These are phyloP conservation scores for Chaetodon trifascialis DNA, from an alignment of 2,113 vertebrate genomes.

Conservation along the genomic window DNA sequence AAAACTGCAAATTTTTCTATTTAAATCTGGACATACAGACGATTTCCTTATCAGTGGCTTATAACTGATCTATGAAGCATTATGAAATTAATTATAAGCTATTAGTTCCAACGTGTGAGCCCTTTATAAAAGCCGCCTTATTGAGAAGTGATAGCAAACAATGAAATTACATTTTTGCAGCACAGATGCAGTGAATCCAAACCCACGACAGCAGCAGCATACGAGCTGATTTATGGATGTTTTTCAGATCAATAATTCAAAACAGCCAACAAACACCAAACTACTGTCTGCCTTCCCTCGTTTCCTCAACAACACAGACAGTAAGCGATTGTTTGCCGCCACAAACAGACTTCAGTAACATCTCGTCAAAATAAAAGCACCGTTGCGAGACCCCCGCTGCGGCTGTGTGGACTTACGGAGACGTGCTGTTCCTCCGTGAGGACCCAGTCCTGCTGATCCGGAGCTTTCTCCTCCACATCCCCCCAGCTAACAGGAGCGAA, in stretches of 20 bases:
- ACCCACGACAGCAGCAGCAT: not conserved
- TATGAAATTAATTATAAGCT: not conserved
- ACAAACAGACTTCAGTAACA: not conserved
- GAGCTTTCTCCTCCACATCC: constrained; percentile 81
- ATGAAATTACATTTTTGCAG: not conserved
- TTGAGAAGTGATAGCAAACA: not conserved
- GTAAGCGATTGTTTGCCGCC: not conserved
- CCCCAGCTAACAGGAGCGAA: constrained; percentile 44
- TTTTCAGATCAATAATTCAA: not conserved
- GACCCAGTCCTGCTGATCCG: constrained; percentile 65
- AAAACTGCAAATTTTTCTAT: no score
- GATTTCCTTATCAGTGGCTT: not conserved
- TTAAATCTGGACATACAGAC: not conserved
- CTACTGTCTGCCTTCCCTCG: not conserved
- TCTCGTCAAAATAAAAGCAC: not conserved
- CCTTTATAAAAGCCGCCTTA: not conserved
- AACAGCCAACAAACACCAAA: not conserved
- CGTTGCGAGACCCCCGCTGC: not conserved
- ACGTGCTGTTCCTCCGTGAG: constrained; percentile 50
- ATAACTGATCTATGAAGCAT: not conserved
- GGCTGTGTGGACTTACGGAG: constrained; percentile 64
- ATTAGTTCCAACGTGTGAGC: not conserved
- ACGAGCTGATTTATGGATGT: not conserved
- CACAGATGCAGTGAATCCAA: not conserved
- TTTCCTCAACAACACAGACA: not conserved